Conservation (phyloP, 1,140 invertebrate species). For the Drosophila murphyi region DNA sequence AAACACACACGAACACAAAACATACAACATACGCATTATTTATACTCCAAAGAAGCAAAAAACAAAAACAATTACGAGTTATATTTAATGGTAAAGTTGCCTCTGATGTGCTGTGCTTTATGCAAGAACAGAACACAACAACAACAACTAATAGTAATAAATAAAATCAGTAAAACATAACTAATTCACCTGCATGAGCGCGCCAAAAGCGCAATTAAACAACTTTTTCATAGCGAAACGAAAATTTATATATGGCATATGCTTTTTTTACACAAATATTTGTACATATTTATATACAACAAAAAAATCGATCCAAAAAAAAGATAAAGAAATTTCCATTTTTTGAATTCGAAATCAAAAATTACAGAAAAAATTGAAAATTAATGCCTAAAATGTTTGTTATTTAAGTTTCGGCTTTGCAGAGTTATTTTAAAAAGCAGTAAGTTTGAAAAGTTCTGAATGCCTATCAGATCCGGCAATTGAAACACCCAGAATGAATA, state of each 20-base stretch:
- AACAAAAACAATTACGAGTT: slow-evolving; percentile 66
- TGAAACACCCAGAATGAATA: slow-evolving; percentile 32
- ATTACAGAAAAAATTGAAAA: slow-evolving; percentile 42
- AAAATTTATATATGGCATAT: slow-evolving; percentile 58
- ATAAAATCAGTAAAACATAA: slow-evolving; percentile 30
- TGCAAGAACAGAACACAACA: slow-evolving; percentile 50
- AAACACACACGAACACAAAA: slow-evolving; percentile 13
- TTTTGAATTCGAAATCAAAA: slow-evolving; percentile 38
- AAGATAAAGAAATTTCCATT: slow-evolving; percentile 37
- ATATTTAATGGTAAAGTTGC: slow-evolving; percentile 70
- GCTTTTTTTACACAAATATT: slow-evolving; percentile 74
- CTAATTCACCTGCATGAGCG: slow-evolving; percentile 56
- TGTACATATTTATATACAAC: slow-evolving; percentile 72
- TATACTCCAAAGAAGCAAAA: slow-evolving; percentile 82
- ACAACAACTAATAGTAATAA: slow-evolving; percentile 43
- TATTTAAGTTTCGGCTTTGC: slow-evolving; percentile 62
- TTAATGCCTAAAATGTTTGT: slow-evolving; percentile 53
- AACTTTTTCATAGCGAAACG: slow-evolving; percentile 30
- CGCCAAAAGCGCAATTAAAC: slow-evolving; percentile 31
- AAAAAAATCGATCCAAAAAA: slow-evolving; percentile 33
- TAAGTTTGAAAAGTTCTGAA: slow-evolving; percentile 45
- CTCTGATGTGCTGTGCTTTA: slow-evolving; percentile 70
- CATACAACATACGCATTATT: slow-evolving; percentile 66
- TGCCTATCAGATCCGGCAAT: slow-evolving; percentile 51
- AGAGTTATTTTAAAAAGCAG: slow-evolving; percentile 35